Conservation (phyloP, 2,113 vertebrate species). For the Microtus richardsoni region DNA sequence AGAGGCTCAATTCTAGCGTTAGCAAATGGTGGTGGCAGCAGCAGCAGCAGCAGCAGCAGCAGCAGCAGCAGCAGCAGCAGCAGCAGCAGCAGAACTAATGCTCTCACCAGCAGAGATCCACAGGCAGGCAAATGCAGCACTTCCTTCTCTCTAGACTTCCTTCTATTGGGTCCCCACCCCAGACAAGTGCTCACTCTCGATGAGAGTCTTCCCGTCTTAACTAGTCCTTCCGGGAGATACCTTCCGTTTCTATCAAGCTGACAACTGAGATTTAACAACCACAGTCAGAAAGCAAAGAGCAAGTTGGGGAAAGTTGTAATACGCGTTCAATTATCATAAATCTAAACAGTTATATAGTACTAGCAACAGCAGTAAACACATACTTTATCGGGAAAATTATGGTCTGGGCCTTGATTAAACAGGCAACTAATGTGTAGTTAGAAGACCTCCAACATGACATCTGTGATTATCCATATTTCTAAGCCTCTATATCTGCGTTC, state of each 20-base stretch:
- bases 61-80: not conserved
- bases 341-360: not conserved
- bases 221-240: not conserved
- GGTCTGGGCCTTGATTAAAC: not conserved
- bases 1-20: no score
- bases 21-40: not conserved
- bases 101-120: not conserved
- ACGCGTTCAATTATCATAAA: not conserved
- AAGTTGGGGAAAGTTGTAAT: constrained; percentile 16
- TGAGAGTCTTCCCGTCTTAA: not conserved
- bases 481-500: not conserved
- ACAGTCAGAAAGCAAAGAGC: not conserved
- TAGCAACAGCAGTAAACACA: constrained; percentile 8
- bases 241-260: not conserved
- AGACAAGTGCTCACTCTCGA: not conserved
- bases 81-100: not conserved
- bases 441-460: not conserved
- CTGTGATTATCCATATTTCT: not conserved
- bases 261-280: not conserved
- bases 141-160: not conserved
- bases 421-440: not conserved
- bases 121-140: not conserved
- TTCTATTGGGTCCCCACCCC: not conserved
- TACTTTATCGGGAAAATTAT: constrained; percentile 38
- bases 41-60: not conserved